Base-by-base conservation (phyloP, 2,888 invertebrate genomes). In the Lycaena phlaeas region DNA sequence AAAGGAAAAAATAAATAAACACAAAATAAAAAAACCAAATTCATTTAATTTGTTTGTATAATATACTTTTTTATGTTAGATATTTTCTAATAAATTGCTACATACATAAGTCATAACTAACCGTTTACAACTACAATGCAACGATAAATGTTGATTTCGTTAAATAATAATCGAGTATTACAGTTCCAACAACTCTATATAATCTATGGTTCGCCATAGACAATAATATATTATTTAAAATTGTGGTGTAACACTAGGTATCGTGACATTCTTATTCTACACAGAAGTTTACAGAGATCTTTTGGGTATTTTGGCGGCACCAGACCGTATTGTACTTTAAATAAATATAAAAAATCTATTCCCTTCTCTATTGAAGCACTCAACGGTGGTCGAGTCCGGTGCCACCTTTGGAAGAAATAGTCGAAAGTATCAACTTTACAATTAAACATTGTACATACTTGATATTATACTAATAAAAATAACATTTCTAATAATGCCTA, bases 151-250 rank as follows among this genome's bases (percentile, higher is more conserved):
- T 57, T 73, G 58, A 67, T 47, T 63, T 58, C 34, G 62, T 69
- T 73, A 74, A 70, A 70, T 70, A 70, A 81, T 76, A 79, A 77
- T 75, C 75, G 81, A 82, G 82, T 82, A 82, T 82, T 82, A 76
- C 65, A 64, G 77, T 79, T 77, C 70, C 76, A 79, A 78, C 78
- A 78, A 77, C 68, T 66, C 61, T 67, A 65, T 64, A 62, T 49
- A 61, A 56, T 61, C 76, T 65, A 71, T 69, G 78, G 77, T 77
- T 72, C 57, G 78, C 77, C 78, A 79, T 64, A 77, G 77, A 75
- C 61, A 56, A 61, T 61, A 59, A 69, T 68, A 71, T 67, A 70
- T 60, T 64, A 61, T 56, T 58, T 57, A 54, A 44, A 55, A 57
- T 54, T 53, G 57, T 55, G 56, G 64, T 59, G 62, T 63, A 69